Percentiles rank a stretch among this genome's conserved stretches.
These are phyloP conservation scores for Hydropsyche betteni DNA, from an alignment of 2,888 invertebrate genomes.

Conservation along the genomic window DNA sequence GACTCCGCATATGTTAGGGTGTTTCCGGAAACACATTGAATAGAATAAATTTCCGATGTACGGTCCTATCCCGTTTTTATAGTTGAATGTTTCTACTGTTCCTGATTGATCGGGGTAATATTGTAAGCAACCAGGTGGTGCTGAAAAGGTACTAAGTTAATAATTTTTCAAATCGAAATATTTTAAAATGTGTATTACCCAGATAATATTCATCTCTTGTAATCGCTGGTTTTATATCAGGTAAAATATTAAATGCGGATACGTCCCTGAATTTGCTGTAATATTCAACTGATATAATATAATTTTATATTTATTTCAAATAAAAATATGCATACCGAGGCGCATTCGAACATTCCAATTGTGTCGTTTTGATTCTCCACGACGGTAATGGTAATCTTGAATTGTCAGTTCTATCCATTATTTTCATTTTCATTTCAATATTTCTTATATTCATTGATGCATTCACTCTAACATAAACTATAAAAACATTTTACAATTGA, in stretches of 20 bases:
- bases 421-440: conserved; percentile 64
- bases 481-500: conserved; percentile 18
- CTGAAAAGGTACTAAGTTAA: conserved; percentile 54
- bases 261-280: neutral
- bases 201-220: neutral
- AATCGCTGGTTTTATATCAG: neutral
- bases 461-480: conserved; percentile 66
- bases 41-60: conserved; percentile 69
- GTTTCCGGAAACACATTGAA: conserved; percentile 71
- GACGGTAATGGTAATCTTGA: conserved; percentile 63
- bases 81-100: conserved; percentile 71
- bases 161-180: no score
- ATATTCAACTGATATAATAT: neutral
- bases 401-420: conserved; percentile 59
- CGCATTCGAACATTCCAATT: conserved; percentile 69
- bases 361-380: conserved; percentile 71
- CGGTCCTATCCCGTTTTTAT: conserved; percentile 64
- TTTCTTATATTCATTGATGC: conserved; percentile 61
- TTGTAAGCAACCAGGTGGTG: conserved; percentile 74
- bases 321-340: conserved; percentile 57
- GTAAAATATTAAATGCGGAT: neutral
- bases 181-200: neutral
- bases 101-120: conserved; percentile 70
- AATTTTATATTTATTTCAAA: neutral
- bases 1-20: conserved; percentile 62